Conservation (phyloP, 2,797 vertebrate species). For the Chrysocyon brachyurus region DNA sequence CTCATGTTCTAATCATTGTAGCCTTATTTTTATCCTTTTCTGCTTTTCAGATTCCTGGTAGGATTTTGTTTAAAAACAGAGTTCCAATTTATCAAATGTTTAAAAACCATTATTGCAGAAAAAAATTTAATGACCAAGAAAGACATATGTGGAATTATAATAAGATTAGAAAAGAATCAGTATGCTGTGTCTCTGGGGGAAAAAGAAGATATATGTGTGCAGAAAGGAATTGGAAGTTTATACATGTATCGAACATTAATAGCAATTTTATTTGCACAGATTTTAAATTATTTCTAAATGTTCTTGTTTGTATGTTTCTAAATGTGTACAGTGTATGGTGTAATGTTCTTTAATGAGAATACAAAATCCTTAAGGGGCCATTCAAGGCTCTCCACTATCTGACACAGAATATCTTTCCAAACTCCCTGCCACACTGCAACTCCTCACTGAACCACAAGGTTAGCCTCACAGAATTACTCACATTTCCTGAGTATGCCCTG, state of each 20-base stretch:
- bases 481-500: neutral
- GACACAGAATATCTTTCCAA: neutral
- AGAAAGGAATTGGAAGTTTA: neutral
- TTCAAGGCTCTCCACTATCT: neutral
- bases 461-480: neutral
- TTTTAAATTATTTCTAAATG: neutral
- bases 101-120: neutral
- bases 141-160: neutral
- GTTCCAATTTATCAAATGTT: neutral
- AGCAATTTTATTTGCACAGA: neutral
- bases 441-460: neutral
- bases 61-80: slow-evolving; percentile 1
- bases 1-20: neutral
- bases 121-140: slow-evolving; percentile 8
- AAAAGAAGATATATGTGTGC: neutral
- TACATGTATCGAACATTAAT: neutral
- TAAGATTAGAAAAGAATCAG: neutral
- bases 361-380: neutral
- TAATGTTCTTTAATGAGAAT: neutral
- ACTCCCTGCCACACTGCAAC: neutral
- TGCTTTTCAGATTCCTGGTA: neutral
- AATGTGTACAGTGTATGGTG: neutral
- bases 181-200: neutral
- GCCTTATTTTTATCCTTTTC: neutral
- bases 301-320: slow-evolving; percentile 24